Base-by-base conservation (phyloP, 2,797 vertebrate species). In the Sebastes oblongus region DNA sequence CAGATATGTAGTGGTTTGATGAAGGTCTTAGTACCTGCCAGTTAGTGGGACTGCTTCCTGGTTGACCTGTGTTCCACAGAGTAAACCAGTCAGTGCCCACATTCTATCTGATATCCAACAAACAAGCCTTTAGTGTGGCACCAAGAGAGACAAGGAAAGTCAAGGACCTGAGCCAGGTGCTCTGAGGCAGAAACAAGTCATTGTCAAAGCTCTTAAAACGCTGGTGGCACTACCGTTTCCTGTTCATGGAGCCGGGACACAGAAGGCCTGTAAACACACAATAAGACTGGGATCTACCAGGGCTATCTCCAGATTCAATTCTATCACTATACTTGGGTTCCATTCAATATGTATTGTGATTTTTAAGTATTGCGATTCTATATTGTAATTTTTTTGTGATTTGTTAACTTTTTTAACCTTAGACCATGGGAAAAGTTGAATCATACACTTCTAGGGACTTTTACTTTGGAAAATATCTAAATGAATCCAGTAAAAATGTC, bases 21-120 rank as follows among this genome's bases (percentile, higher is more conserved):
- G 56, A 18, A 61, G 20, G 12, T n/a, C 9, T 42, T 46, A 2
- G 34, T 42, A 4, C 18, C 8, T 29, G 25, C 16, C 16, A 30
- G 16, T 20, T 27, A 16, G 16, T 67, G 39, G n/a, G 25, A 11
- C 10, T n/a, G 18, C 42, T 52, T 50, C 5, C 20, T 32, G 18
- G 4, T 52, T 55, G 25, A 42, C 27, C 42, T 18, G n/a, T 67
- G 34, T 42, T 30, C 54, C 62, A 11, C 36, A 54, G 50, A 78
- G 39, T 39, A 52, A 69, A 22, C 14, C 52, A 58, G 36, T 55
- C 55, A 3, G 42, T 50, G 64, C 25, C 69, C 29, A 61, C 70
- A 32, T 68, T 66, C 62, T 68, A 77, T 73, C 75, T 66, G 34
- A 72, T 52, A 58, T 69, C 76, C 27, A 81, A 77, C 84, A 85